Percentiles rank a stretch among this genome's conserved stretches.
These are phyloP conservation scores for Digitonthophagus gazella DNA, from an alignment of 2,888 invertebrate species.

Conservation along the genomic window DNA sequence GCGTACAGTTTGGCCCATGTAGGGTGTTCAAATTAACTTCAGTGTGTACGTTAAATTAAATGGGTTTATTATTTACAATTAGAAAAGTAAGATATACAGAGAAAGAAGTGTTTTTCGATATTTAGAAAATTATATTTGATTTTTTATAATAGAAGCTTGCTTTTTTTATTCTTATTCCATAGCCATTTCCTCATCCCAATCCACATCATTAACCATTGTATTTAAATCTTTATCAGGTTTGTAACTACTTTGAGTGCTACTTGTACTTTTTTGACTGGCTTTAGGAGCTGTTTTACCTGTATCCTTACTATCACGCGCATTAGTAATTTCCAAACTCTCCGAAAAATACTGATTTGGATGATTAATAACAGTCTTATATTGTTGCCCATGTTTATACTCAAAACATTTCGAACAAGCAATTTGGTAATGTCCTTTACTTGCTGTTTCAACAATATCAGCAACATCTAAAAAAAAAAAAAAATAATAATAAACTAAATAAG, in stretches of 20 bases:
- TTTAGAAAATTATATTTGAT: no score
- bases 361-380: slow-evolving; percentile 66
- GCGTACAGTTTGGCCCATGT: no score
- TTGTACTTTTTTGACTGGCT: slow-evolving; percentile 14
- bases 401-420: slow-evolving; percentile 89
- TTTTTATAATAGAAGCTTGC: background rate
- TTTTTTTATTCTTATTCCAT: background rate
- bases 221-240: background rate
- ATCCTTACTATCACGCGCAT: slow-evolving; percentile 35
- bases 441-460: slow-evolving; percentile 69
- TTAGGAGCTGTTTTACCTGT: slow-evolving; percentile 3
- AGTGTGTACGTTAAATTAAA: slow-evolving; percentile 30
- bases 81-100: slow-evolving; percentile 26
- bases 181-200: slow-evolving; percentile 22
- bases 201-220: slow-evolving; percentile 13
- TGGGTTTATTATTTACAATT: slow-evolving; percentile 40
- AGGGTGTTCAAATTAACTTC: slow-evolving; percentile 37
- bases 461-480: slow-evolving; percentile 55
- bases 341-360: slow-evolving; percentile 94
- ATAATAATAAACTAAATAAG: background rate
- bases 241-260: background rate
- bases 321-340: slow-evolving; percentile 59
- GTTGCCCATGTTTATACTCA: slow-evolving; percentile 65
- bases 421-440: slow-evolving; percentile 78
- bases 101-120: no score